Conservation (phyloP, 2,113 vertebrate genomes). For the Lota lota region DNA sequence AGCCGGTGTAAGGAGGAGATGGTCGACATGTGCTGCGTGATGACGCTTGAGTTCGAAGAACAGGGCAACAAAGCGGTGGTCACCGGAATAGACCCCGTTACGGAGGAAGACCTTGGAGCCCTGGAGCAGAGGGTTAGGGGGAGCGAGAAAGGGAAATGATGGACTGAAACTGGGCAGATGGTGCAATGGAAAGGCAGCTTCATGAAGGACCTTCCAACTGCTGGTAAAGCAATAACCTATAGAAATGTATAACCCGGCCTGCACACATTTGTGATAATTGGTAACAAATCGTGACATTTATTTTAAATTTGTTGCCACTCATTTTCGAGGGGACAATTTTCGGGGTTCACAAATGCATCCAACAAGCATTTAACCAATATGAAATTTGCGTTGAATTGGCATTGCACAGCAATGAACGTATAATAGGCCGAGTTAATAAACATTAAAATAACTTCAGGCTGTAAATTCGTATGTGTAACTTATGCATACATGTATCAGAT, state of each 20-base stretch:
- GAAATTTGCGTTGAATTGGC: too few species aligned
- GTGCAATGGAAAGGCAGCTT: neutral
- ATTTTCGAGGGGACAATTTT: too few species aligned
- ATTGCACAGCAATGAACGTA: too few species aligned
- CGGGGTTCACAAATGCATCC: too few species aligned
- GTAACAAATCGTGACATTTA: too few species aligned
- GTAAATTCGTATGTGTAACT: neutral
- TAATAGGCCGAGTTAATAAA: too few species aligned
- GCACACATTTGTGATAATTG: too few species aligned
- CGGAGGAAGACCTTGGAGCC: constrained; percentile 65
- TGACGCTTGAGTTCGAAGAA: constrained; percentile 80
- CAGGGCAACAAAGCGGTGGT: constrained; percentile 72
- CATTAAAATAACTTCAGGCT: too few species aligned
- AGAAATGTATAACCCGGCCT: too few species aligned
- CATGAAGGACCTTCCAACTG: constrained; percentile 10
- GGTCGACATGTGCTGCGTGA: constrained; percentile 91
- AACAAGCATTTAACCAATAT: too few species aligned
- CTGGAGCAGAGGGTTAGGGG: constrained; percentile 73
- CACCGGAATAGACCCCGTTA: constrained; percentile 71
- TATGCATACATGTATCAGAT: neutral
- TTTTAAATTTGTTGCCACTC: too few species aligned
- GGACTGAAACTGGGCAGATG: constrained; percentile 21
- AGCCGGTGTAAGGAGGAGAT: constrained; percentile 83
- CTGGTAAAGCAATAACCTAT: neutral
- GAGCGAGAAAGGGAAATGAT: constrained; percentile 50